These are phyloP conservation scores for Helostoma temminkii DNA, from an alignment of 2,797 vertebrate species.

Conservation along the genomic window DNA sequence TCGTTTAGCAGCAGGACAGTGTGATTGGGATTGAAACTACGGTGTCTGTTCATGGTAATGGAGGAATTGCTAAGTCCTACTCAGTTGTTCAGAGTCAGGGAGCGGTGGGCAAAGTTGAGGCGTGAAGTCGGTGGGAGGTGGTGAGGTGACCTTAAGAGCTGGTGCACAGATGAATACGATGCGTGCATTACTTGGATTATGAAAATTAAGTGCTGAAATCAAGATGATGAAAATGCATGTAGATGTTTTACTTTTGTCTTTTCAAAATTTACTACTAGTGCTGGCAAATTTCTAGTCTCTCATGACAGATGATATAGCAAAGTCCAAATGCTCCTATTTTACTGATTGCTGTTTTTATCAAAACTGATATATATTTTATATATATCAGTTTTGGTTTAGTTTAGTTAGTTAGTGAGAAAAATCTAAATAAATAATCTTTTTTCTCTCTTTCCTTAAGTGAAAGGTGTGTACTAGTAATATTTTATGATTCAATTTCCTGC, in stretches of 20 bases:
- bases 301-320: not conserved
- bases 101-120: not conserved
- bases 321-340: too few relatives aligned
- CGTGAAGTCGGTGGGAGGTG: not conserved
- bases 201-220: not conserved
- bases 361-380: too few relatives aligned
- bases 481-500: too few relatives aligned
- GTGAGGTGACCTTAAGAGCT: not conserved
- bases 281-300: not conserved
- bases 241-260: not conserved
- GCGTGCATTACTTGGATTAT: not conserved
- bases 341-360: too few relatives aligned
- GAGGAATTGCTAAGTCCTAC: too few relatives aligned
- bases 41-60: not conserved
- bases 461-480: too few relatives aligned
- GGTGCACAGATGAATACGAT: not conserved
- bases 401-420: too few relatives aligned
- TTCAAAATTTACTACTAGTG: too few relatives aligned
- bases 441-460: too few relatives aligned
- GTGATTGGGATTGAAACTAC: not conserved
- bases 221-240: constrained; percentile 36
- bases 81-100: not conserved
- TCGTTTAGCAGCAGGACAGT: too few relatives aligned
- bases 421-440: too few relatives aligned
- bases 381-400: too few relatives aligned